Evolutionary conservation across 2,797 vertebrate genomes (phyloP).

Genomic region (Hoplostethus atlanticus): DNA sequence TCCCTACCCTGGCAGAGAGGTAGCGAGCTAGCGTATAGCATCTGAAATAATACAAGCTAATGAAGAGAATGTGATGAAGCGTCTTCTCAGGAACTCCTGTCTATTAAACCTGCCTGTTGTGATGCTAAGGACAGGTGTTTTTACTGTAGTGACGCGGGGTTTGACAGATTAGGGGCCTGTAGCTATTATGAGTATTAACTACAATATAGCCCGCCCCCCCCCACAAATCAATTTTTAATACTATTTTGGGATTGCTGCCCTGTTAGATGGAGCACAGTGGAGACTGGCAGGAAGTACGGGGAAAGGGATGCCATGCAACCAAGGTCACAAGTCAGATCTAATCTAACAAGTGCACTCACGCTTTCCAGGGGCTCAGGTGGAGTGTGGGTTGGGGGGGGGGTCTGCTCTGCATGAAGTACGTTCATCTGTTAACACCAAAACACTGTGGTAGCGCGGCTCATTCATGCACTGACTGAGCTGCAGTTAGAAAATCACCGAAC

Average conservation of each 20-base stretch:
- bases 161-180: conserved; percentile 40
- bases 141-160: conserved; percentile 35
- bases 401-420: too few species aligned
- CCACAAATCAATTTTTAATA: conserved; percentile 46
- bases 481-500: too few species aligned
- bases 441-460: too few species aligned
- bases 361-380: too few species aligned
- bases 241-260: conserved; percentile 26
- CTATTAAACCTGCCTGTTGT: conserved; percentile 49
- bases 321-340: too few species aligned
- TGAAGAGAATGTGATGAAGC: conserved; percentile 52
- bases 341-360: too few species aligned
- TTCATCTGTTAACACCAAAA: too few species aligned
- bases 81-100: conserved; percentile 40
- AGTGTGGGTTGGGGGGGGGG: too few species aligned
- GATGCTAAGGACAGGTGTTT: conserved; percentile 50
- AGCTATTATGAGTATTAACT: conserved; percentile 51
- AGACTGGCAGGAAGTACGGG: neutral
- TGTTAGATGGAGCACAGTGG: conserved; percentile 39
- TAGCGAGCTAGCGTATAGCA: neutral
- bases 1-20: conserved; percentile 13
- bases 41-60: conserved; percentile 59
- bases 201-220: conserved; percentile 42
- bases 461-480: too few species aligned
- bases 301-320: neutral